Conservation (phyloP, 2,797 vertebrate species). For the Xenentodon cancila region DNA sequence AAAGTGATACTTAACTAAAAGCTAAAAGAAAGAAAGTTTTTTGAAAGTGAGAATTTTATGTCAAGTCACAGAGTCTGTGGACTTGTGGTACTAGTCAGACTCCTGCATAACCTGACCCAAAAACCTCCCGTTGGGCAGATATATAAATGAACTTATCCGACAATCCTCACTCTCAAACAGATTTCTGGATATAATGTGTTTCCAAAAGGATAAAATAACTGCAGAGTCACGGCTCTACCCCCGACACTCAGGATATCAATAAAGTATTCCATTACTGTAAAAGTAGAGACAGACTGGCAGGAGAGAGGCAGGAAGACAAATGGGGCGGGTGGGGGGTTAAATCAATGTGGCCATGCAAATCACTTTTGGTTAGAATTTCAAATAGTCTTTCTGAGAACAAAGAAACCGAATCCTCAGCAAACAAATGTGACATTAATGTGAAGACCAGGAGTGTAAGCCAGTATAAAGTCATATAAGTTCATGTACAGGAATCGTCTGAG, state of each 20-base stretch:
- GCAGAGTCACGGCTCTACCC: constrained; percentile 76
- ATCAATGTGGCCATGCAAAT: constrained; percentile 51
- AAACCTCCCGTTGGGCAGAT: not conserved
- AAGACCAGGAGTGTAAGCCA: not conserved
- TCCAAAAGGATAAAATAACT: constrained; percentile 69
- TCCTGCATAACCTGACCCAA: not conserved
- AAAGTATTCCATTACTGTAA: constrained; percentile 78
- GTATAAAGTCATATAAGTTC: not conserved
- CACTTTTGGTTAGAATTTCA: constrained; percentile 41
- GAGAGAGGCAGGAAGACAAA: constrained; percentile 41
- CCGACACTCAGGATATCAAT: constrained; percentile 75
- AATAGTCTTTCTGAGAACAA: constrained; percentile 20
- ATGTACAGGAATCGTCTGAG: not conserved
- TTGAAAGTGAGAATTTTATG: not conserved
- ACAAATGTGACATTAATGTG: constrained; percentile 12
- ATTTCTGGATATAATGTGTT: constrained; percentile 62
- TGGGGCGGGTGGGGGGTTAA: constrained; percentile 39
- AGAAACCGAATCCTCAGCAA: constrained; percentile 22
- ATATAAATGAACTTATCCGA: constrained; percentile 17
- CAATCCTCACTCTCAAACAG: constrained; percentile 22
- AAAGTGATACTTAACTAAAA: constrained; percentile 4
- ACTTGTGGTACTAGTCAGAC: not conserved
- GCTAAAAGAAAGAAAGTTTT: not conserved
- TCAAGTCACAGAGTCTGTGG: constrained; percentile 1
- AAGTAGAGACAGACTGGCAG: constrained; percentile 58